A percentile compares a stretch with the other conserved stretches of the same genome.
phyloP scores from a whole-genome alignment of 2,113 vertebrate species.

The Bubo scandiacus region DNA sequence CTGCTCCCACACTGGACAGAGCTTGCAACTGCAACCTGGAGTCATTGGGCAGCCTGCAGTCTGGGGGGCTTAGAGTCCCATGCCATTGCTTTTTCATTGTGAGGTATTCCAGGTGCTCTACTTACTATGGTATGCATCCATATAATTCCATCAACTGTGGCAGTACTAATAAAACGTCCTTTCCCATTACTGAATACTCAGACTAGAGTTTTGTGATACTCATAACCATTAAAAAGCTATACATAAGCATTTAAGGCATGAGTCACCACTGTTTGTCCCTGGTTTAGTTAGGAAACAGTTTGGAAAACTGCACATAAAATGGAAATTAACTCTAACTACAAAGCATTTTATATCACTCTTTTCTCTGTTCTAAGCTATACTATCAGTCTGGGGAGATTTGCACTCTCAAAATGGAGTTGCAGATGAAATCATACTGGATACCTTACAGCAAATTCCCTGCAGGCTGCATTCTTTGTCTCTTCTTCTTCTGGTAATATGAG shows the following conservation, averaged over 20 bases:
- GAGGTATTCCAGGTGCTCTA: background rate
- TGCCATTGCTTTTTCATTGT: background rate
- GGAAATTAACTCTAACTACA: background rate
- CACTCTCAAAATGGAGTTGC: background rate
- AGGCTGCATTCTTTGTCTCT: background rate
- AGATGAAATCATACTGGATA: background rate
- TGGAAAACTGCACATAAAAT: background rate
- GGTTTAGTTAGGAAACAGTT: background rate
- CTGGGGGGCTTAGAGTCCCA: background rate
- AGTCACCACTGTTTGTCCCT: background rate
- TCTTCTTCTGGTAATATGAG: background rate
- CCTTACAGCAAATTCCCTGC: background rate
- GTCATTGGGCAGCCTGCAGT: background rate
- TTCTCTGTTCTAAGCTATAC: background rate
- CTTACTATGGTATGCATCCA: background rate
- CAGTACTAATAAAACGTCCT: background rate
- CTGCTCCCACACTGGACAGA: background rate
- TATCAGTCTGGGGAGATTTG: background rate
- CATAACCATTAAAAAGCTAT: background rate
- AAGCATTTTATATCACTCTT: background rate
- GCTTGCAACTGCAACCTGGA: background rate
- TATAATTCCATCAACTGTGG: background rate
- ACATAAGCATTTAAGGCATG: background rate
- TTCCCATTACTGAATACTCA: background rate
- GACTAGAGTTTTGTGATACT: background rate